Base-by-base conservation (phyloP, 2,113 vertebrate genomes). In the Vanacampus margaritifer region DNA sequence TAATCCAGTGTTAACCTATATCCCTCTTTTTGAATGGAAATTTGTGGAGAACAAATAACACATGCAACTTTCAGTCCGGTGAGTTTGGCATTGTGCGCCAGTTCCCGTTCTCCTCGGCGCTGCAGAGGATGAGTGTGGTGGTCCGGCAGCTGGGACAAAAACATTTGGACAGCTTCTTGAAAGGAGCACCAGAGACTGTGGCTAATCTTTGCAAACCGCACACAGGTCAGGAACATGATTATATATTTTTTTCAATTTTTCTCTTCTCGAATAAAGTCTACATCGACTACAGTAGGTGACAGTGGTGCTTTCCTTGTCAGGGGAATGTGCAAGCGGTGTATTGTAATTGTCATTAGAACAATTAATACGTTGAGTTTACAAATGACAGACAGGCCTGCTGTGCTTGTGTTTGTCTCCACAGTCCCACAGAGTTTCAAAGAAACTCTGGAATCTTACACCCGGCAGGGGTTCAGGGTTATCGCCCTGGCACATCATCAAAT, bases 41-140 rank as follows among this genome's bases (percentile, higher is more conserved):
- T 32, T 32, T 32, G 28, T 4, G 92, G 53, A 94, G 97, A 94
- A 93, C 92, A 61, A 0, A 12, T 1, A 0, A 12, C 50, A 48
- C 6, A 23, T 14, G 4, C 5, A 46, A 24, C 36, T 71, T 37
- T 64, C 88, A 99, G 96, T 81, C 89, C 64, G 94, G 93, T 60
- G 96, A 98, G 84, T 95, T 99, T 2, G 97, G 97, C 53, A 96
- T 98, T 0, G 93, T 98, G 65, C 94, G 94, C 13, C 95, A 98
- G 92, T 98, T 98, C 73, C 95, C 96, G 0, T 98, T 98, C 88
- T 97, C 95, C 63, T 98, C 96, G 0, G 92, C 85, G 21, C 64
- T 97, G 79, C 97, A 98, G 85, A 93, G 96, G 64, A 99, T 97
- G 96, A 94, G 94, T 28, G 96, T 98, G 16, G 92, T 99, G 73